These are phyloP conservation scores for Pogonomyrmex californicus DNA, from an alignment of 1,140 invertebrate genomes.

Conservation along the genomic window DNA sequence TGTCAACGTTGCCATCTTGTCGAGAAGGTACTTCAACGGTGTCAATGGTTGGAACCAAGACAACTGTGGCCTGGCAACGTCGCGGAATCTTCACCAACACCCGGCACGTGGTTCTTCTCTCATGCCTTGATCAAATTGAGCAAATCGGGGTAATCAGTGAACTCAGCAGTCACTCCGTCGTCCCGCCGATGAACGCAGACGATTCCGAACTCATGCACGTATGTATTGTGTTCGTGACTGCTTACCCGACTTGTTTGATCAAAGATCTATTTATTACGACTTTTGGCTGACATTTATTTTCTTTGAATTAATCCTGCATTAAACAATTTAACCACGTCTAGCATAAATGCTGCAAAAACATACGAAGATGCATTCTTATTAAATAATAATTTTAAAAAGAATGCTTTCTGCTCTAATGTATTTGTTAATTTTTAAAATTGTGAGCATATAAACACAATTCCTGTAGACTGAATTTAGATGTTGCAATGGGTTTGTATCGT, in stretches of 20 bases:
- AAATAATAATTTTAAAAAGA: slow-evolving; percentile 24
- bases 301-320: not conserved
- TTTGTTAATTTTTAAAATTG: not conserved
- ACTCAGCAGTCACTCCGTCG: not conserved
- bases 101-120: slow-evolving; percentile 50
- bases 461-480: not conserved
- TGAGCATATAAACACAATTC: not conserved
- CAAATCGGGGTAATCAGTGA: slow-evolving; percentile 24
- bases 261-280: not conserved
- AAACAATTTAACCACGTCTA: not conserved
- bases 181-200: not conserved
- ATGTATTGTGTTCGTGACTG: not conserved
- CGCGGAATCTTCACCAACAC: slow-evolving; percentile 54
- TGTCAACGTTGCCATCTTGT: slow-evolving; percentile 63
- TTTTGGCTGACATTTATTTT: not conserved
- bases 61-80: slow-evolving; percentile 39
- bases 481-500: not conserved
- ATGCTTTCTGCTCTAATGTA: too few species aligned
- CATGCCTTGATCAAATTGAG: slow-evolving; percentile 35
- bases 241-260: slow-evolving; percentile 11
- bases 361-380: not conserved
- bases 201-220: not conserved
- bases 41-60: slow-evolving; percentile 60
- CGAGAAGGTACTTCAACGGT: slow-evolving; percentile 4
- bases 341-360: not conserved